Base-by-base conservation (phyloP, 2,888 invertebrate species). In the Aricia artaxerxes region DNA sequence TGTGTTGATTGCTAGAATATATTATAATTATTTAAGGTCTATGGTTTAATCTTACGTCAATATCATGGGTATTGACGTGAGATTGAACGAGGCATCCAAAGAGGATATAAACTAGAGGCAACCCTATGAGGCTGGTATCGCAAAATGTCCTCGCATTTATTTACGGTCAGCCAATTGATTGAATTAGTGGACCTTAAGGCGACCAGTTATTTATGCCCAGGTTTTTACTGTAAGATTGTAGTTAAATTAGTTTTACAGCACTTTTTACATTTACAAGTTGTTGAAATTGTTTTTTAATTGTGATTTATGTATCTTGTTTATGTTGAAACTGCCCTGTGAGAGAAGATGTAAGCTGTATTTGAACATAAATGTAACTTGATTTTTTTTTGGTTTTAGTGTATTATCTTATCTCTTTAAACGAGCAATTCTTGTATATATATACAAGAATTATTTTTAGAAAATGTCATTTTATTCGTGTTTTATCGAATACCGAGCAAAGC, bases 101-200 rank as follows among this genome's bases (percentile, higher is more conserved):
- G 24, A 24, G 24, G 24, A 24, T 24, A 24, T 24, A 24, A 24
- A 24, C 24, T 24, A 24, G 35, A 16, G 5, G 35, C 69, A 38
- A 13, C 69, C 69, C 69, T 69, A 13, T 86, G 86, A 85, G 86
- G 87, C 85, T 87, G 85, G 89, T 92, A 92, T 92, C 91, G 91
- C 90, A 86, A 88, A 73, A 89, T 89, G 92, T 90, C 92, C 86
- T 86, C 87, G 86, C 84, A 84, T 89, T 91, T 93, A 93, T 94
- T 93, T 94, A 93, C 93, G 91, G 90, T 86, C 89, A 85, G 87
- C 86, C 90, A 90, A 93, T 93, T 93, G 93, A 94, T 94, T 94
- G 93, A 93, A 93, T 93, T 94, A 94, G 92, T 92, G 88, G 90
- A 88, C 92, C 92, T 89, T 83, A 88, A 92, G 92, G 93, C 92